Base-by-base conservation (phyloP, 35 echinoderm and acorn worm species). In the Nesometra sesokonis region DNA sequence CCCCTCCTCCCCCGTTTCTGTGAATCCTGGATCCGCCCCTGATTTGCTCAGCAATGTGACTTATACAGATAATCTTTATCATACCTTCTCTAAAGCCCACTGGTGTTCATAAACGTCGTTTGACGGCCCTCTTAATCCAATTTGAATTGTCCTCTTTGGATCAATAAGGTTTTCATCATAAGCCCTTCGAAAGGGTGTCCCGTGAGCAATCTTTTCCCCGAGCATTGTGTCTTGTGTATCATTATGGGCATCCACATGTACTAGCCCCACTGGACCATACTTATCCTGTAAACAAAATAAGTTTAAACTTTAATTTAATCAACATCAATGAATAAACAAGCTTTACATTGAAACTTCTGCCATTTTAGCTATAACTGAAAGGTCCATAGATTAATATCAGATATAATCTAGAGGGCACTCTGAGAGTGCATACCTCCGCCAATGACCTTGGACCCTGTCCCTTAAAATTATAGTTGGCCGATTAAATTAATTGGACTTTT, bases 121-220 rank as follows among this genome's bases (percentile, higher is more conserved):
- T 57, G 93, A 91, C 0, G 86, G 34, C 27, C 96, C 96, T 47
- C 96, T 46, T 21, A 99, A 77, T 36, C 96, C 96, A 39, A 99
- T 94, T 80, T 94, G 92, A 31, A 99, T 80, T 3, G 91, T 89
- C 57, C 89, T 91, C 76, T 90, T 89, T 27, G 89, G 90, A 37
- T 91, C 87, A 27, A 99, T 76, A 11, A 94, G 88, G 17, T 89
- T 90, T 33, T 99, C 96, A 17, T 94, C 96, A 76, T 92, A 82
- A 0, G 92, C 92, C 37, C 96, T 33, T 17, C 77, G 80, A 84
- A 99, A 99, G 36, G 96, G 96, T 0, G 96, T 99, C 3, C 96
- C 96, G 33, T 99, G 96, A 29, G 96, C 96, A 9, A 99, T 99
- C 78, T 94, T 94, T 46, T 94, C 92, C 32, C 92, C 96, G 0